Evolutionary conservation across 2,797 vertebrate genomes (phyloP).

Genomic region (Coreius guichenoti): DNA sequence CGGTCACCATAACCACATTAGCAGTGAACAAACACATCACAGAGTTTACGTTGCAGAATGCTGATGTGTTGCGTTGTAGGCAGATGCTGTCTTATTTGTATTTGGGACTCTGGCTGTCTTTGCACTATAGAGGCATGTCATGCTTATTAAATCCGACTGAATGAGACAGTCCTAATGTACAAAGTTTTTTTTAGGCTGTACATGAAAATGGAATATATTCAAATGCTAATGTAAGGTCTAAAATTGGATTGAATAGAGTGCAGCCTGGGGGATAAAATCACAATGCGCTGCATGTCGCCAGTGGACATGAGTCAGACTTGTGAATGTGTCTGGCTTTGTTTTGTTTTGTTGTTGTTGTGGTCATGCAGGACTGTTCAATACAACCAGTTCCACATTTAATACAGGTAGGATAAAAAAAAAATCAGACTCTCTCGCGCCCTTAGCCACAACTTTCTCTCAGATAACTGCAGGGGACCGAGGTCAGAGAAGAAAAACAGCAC

Average conservation of each 20-base stretch:
- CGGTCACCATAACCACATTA: slow-evolving; percentile 3
- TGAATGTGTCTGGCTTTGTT: slow-evolving; percentile 11
- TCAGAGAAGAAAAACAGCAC: slow-evolving; percentile 1
- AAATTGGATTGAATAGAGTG: background rate
- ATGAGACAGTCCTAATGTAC: slow-evolving; percentile 26
- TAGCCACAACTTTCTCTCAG: background rate
- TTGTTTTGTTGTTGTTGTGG: slow-evolving; percentile 8
- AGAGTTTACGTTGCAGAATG: slow-evolving; percentile 8
- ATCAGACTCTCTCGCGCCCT: background rate
- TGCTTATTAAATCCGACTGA: slow-evolving; percentile 41
- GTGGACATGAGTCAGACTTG: background rate
- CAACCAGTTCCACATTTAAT: background rate
- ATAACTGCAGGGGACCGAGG: slow-evolving; percentile 14
- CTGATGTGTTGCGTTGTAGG: slow-evolving; percentile 14
- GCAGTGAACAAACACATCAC: background rate
- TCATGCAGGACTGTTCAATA: background rate
- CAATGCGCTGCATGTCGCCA: background rate
- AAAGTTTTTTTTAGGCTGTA: background rate
- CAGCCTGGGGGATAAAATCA: background rate
- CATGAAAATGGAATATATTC: slow-evolving; percentile 7
- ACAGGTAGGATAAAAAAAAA: background rate
- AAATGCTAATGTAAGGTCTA: background rate
- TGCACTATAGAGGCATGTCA: slow-evolving; percentile 35
- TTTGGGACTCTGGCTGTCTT: slow-evolving; percentile 28
- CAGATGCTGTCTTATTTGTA: slow-evolving; percentile 31